A percentile compares a stretch with the other conserved stretches of the same genome.
Conservation (phyloP, 2,888 invertebrate genomes). For the Euclidia mi region DNA sequence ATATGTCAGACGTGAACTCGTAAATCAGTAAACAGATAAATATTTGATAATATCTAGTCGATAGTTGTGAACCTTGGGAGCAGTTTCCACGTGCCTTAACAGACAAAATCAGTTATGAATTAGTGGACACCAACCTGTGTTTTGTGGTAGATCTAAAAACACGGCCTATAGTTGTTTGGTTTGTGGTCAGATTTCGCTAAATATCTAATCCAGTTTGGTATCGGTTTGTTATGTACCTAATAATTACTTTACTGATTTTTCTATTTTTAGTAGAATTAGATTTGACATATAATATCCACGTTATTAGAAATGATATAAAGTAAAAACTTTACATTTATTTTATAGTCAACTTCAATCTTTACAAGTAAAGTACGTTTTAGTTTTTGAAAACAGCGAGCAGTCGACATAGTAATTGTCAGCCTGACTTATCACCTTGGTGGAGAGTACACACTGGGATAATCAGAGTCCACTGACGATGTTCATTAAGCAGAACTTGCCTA, state of each 20-base stretch:
- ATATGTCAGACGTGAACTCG: slow-evolving; percentile 21
- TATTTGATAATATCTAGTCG: slow-evolving; percentile 43
- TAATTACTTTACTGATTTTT: neutral
- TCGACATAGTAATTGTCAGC: too few relatives aligned
- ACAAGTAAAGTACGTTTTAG: too few relatives aligned
- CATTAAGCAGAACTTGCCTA: too few relatives aligned
- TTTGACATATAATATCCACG: too few relatives aligned
- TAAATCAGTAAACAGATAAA: slow-evolving; percentile 43
- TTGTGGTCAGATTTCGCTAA: neutral
- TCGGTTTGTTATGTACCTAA: neutral
- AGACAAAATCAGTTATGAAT: slow-evolving; percentile 11
- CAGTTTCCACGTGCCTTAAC: slow-evolving; percentile 17
- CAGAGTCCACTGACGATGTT: too few relatives aligned
- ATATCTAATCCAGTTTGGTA: neutral
- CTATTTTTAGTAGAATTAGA: too few relatives aligned
- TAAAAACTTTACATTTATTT: too few relatives aligned
- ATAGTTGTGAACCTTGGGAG: slow-evolving; percentile 47
- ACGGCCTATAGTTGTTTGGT: neutral
- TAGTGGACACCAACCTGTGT: neutral
- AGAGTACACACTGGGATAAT: too few relatives aligned
- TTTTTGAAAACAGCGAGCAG: too few relatives aligned
- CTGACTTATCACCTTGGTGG: too few relatives aligned
- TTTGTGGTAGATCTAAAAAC: slow-evolving; percentile 1
- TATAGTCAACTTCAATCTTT: too few relatives aligned
- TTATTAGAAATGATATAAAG: too few relatives aligned